Evolutionary conservation across 2,888 invertebrate species (phyloP), one percentile per base, ranked within the genome.

Genomic region (Itoplectis maculator): DNA sequence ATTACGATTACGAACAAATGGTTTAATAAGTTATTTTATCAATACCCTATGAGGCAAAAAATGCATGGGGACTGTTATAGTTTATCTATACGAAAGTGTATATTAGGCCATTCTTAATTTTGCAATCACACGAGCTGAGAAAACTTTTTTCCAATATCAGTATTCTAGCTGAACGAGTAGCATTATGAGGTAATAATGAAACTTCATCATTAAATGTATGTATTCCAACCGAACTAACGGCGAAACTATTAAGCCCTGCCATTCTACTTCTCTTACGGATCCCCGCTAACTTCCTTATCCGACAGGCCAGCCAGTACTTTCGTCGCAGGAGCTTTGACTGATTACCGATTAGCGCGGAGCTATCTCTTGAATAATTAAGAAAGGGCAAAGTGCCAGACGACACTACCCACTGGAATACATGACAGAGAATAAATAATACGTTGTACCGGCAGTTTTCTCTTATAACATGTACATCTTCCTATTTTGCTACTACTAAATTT

Each of bases 351-450:
- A 85, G 84, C 72, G 82, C 59, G 61, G 74, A 77, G 70, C 72
- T 66, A 81, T 9, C 54, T 49, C 70, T 83, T 82, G 81, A 82
- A 86, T 85, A 86, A 85, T 84, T 76, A 86, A 85, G 61, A 76
- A 76, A 42, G n/a, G 47, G 47, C 23, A 79, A 63, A 54, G 35
- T 6, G 37, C 13, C 40, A 29, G 13, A 23, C 37, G 29, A 23
- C 8, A n/a, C 18, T 15, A 49, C 15, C 59, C 18, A 59, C 70
- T 78, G 56, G 59, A 61, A 63, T 72, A 79, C 66, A 85, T 81
- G 81, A 85, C 80, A 80, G 83, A 68, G 83, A 85, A 83, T 81
- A 75, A 72, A 63, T 74, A 65, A 85, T 70, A 45, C 42, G 59
- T 81, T 29, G 29, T 51, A 80, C 51, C 20, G 40, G 37, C 18